Conservation (phyloP, 1,140 invertebrate species). For the Archivesica marissinica region DNA sequence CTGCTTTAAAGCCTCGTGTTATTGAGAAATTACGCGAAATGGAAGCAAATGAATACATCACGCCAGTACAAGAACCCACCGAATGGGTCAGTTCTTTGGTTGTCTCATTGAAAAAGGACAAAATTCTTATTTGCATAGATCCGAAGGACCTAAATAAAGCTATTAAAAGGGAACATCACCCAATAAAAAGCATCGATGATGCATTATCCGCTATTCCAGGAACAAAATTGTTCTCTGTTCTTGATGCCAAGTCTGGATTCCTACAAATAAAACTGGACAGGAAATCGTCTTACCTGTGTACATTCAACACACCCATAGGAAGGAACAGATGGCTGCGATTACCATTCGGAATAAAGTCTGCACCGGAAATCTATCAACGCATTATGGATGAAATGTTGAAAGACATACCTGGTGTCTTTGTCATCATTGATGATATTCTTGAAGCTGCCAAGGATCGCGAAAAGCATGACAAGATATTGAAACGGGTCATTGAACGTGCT, state of each 20-base stretch:
- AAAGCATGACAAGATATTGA: constrained; percentile 64
- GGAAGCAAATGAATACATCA: constrained; percentile 61
- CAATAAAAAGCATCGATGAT: constrained; percentile 58
- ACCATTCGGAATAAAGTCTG: constrained; percentile 63
- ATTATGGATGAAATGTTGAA: constrained; percentile 80
- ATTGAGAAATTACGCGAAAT: constrained; percentile 66
- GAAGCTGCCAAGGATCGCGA: constrained; percentile 50
- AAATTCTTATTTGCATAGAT: constrained; percentile 66
- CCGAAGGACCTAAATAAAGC: constrained; percentile 67
- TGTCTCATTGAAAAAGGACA: constrained; percentile 54
- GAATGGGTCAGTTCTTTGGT: constrained; percentile 65
- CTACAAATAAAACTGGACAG: constrained; percentile 61
- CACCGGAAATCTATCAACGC: constrained; percentile 83
- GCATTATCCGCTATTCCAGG: constrained; percentile 26
- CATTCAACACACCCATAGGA: constrained; percentile 61
- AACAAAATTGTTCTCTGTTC: constrained; percentile 57
- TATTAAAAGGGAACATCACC: constrained; percentile 55
- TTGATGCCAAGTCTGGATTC: constrained; percentile 57
- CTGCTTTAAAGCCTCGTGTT: constrained; percentile 47
- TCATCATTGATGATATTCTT: constrained; percentile 81
- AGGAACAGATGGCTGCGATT: constrained; percentile 64
- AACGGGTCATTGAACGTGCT: constrained; percentile 80
- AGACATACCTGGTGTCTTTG: constrained; percentile 62
- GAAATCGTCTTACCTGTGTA: constrained; percentile 25
- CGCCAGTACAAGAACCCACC: constrained; percentile 62